Percentiles rank a stretch among this genome's conserved stretches.
phyloP scores from a whole-genome alignment of 2,888 invertebrate genomes.

The Crocallis elinguaria region DNA sequence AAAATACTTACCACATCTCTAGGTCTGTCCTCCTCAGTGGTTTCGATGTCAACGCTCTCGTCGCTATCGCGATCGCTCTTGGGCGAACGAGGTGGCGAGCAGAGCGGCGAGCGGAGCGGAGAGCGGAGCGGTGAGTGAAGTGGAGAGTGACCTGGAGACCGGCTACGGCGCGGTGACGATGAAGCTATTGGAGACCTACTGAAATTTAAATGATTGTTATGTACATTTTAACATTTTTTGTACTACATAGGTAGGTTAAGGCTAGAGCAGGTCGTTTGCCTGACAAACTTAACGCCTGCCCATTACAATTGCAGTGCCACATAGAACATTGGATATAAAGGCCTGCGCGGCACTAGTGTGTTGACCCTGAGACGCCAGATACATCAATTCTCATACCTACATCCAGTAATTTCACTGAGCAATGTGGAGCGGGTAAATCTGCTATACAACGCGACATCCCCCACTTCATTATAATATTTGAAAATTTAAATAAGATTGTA shows the following conservation, averaged over 20 bases:
- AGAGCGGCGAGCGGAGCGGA: constrained; percentile 58
- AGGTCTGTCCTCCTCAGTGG: constrained; percentile 89
- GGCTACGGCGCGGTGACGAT: constrained; percentile 60
- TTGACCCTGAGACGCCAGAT: no score
- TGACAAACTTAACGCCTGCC: no score
- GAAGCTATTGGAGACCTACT: constrained; percentile 60
- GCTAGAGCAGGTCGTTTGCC: no score
- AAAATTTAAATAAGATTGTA: not conserved
- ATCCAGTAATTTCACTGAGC: no score
- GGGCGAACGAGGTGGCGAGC: constrained; percentile 61
- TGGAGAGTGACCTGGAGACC: constrained; percentile 54
- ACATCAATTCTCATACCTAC: no score
- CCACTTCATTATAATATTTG: not conserved
- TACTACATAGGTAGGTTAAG: no score
- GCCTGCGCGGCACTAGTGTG: no score
- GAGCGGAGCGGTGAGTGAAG: constrained; percentile 55
- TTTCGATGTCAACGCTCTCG: constrained; percentile 94
- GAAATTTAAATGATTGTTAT: not conserved
- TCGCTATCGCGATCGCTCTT: constrained; percentile 89
- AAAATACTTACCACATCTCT: constrained; percentile 64
- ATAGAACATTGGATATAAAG: no score
- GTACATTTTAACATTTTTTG: not conserved
- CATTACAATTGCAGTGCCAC: no score
- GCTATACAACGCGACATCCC: not conserved
- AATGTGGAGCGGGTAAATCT: no score